Base-by-base conservation (phyloP, 2,888 invertebrate genomes). In the Doris montereyensis region DNA sequence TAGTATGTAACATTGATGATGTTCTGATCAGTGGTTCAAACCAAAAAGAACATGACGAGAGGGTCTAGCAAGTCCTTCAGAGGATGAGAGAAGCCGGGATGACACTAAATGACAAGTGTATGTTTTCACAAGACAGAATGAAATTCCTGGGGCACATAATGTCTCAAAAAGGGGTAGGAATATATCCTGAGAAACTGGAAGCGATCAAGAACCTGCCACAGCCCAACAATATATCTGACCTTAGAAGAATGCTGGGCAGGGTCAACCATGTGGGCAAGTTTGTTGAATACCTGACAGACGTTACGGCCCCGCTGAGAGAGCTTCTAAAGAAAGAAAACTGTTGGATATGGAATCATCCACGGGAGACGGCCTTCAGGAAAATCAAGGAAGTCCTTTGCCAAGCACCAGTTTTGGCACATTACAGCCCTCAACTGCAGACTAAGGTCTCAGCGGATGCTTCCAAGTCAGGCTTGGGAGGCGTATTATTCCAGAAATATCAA, bases 141-240 rank as follows among this genome's bases (percentile, higher is more conserved):
- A 79, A 68, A 34, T 84, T 80, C 76, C 71, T 81, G 13, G 83
- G 83, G 8, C 81, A 83, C 24, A 76, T 82, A 34, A 75, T 84
- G 24, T 60, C 71, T 26, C 1, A n/a, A 10, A 26, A 77, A 10
- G 77, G 65, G 2, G 41, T 35, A 2, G 75, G 24, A 24, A 75
- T 75, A n/a, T 34, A 75, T 24, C 75, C 75, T 24, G 65, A 75
- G 5, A 75, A 75, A 17, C 35, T 75, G 21, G 3, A 62, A 35
- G 75, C 65, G 5, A 68, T 68, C 68, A 76, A 13, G 4, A 68
- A 68, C n/a, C 32, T 71, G 10, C 60, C 71, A 24, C 26, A 68
- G 8, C 68, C 26, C 26, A 68, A 32, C 58, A 58, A 77, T 32
- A n/a, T 71, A 28, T 58, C 77, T 71, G 70, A 77, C 5, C n/a